Evolutionary conservation across 2,888 invertebrate genomes (phyloP).

Genomic region (Tupiocoris notatus): DNA sequence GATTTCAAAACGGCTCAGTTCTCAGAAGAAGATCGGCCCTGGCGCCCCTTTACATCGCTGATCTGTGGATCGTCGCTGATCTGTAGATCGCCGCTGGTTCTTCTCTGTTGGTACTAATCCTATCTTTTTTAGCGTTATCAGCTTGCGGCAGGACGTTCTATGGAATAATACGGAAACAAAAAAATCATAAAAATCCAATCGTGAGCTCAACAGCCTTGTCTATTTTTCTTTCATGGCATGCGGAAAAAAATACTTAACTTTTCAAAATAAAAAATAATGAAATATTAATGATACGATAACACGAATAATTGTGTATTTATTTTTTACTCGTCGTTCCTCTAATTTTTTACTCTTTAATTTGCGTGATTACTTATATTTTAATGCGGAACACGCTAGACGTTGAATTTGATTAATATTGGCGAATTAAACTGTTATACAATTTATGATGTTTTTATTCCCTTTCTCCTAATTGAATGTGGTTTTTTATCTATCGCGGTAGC

Average conservation of each 20-base stretch:
- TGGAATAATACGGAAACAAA: too few species aligned
- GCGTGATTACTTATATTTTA: neutral
- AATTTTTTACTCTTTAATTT: neutral
- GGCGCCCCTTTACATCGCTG: neutral
- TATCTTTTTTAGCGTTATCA: too few species aligned
- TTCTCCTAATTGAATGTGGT: too few species aligned
- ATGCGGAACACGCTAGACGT: neutral
- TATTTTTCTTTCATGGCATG: neutral
- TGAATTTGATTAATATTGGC: neutral
- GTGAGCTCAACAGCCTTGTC: too few species aligned
- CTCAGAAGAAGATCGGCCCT: neutral
- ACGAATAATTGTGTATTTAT: neutral
- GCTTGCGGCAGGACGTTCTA: too few species aligned
- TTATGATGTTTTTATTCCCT: too few species aligned
- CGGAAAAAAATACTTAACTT: neutral
- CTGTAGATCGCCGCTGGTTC: too few species aligned
- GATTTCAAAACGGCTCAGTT: conserved; percentile 71
- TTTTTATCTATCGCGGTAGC: too few species aligned
- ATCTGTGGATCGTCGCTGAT: neutral
- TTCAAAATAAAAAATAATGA: neutral
- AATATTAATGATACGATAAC: neutral
- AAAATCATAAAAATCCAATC: too few species aligned
- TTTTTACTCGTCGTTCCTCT: neutral
- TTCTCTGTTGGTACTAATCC: too few species aligned
- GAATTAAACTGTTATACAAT: neutral